Evolutionary conservation across 1,140 invertebrate genomes (phyloP), one percentile per base, ranked within the genome.

Genomic region (Tenebrio molitor): DNA sequence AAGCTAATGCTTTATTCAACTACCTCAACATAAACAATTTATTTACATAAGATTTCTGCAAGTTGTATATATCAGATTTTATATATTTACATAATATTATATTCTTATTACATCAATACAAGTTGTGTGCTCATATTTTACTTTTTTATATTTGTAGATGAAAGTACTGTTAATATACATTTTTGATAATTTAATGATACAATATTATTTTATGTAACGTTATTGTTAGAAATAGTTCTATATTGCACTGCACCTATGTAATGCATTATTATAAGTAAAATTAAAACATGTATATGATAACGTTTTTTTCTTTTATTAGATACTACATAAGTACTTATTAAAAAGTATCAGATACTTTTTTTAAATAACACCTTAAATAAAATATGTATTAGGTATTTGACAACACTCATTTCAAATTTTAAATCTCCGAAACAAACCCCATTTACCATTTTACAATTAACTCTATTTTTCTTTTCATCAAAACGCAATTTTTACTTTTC

Each of bases 241-340:
- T 79, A 79, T 79, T 71, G 74, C 78, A 78, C 78, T 78, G 78
- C 78, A 79, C 78, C 46, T 76, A 78, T 76, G 78, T 76, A 78
- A 73, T 79, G 76, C 78, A 77, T 77, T 74, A 68, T 75, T 73
- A 70, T 76, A 74, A 79, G 76, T 76, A 72, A 78, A 79, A 75
- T 75, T 75, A 68, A 76, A 76, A 77, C 76, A 66, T 76, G 77
- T 77, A 77, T 78, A 41, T 42, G 34, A 65, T 17, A 65, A 1
- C 2, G 12, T 64, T 34, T 39, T 5, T 65, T 65, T 17, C 10
- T 41, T 65, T 65, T 17, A 41, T 41, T n/a, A n/a, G n/a, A n/a
- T n/a, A n/a, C n/a, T n/a, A n/a, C n/a, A n/a, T n/a, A n/a, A n/a
- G n/a, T n/a, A n/a, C n/a, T n/a, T n/a, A n/a, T n/a, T n/a, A n/a